Evolutionary conservation across 2,888 invertebrate genomes (phyloP).

Genomic region (Dolichomitus sp.): DNA sequence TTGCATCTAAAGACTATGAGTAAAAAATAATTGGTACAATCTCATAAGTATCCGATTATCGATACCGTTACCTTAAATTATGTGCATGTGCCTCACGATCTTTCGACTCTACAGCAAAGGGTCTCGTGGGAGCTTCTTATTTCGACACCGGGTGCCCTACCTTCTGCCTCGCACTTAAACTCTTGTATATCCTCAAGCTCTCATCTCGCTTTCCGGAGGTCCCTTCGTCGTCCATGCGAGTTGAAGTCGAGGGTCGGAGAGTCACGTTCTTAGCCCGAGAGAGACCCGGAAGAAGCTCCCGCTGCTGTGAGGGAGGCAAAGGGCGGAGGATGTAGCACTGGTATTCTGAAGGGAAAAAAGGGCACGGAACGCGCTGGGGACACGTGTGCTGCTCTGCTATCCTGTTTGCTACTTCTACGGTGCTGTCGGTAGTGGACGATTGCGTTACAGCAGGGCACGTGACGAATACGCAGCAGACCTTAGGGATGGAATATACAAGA

Average conservation of each 20-base stretch:
- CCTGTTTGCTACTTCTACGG: slow-evolving; percentile 29
- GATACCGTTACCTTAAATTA: slow-evolving; percentile 67
- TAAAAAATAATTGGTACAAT: no score
- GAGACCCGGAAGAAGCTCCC: slow-evolving; percentile 44
- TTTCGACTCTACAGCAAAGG: slow-evolving; percentile 55
- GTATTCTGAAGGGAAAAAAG: slow-evolving; percentile 27
- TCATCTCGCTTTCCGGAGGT: slow-evolving; percentile 21
- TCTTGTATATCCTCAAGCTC: slow-evolving; percentile 28
- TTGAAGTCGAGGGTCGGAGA: slow-evolving; percentile 42
- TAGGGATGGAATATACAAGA: slow-evolving; percentile 32
- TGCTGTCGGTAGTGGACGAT: slow-evolving; percentile 63
- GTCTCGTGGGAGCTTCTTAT: slow-evolving; percentile 66
- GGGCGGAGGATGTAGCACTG: slow-evolving; percentile 30
- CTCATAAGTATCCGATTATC: background rate
- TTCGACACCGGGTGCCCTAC: slow-evolving; percentile 50
- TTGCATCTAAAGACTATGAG: no score
- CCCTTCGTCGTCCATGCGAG: slow-evolving; percentile 9
- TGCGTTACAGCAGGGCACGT: slow-evolving; percentile 68
- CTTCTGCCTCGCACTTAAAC: slow-evolving; percentile 50
- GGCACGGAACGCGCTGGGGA: slow-evolving; percentile 38
- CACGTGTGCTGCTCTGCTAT: slow-evolving; percentile 50
- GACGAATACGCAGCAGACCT: slow-evolving; percentile 67
- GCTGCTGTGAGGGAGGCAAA: background rate
- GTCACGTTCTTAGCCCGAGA: slow-evolving; percentile 71
- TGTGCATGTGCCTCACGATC: slow-evolving; percentile 53